These are phyloP conservation scores for Pardalotus punctatus DNA, from an alignment of 2,113 vertebrate genomes.

Conservation along the genomic window DNA sequence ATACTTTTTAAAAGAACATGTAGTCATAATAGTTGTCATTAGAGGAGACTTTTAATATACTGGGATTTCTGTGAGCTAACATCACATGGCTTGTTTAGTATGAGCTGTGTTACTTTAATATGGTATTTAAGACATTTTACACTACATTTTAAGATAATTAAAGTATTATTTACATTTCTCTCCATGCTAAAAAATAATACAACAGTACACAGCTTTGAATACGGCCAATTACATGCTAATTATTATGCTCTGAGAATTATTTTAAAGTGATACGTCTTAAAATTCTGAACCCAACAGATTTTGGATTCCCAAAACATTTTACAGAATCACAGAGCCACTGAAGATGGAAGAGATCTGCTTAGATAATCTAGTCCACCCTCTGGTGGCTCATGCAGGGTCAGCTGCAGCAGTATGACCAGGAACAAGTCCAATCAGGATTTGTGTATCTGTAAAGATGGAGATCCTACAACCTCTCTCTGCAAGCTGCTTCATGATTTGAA, in stretches of 20 bases:
- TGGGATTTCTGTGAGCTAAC: not conserved
- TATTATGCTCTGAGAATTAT: not conserved
- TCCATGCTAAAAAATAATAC: not conserved
- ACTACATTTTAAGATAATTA: not conserved
- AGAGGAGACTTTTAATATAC: not conserved
- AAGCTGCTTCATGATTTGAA: not conserved
- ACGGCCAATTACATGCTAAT: not conserved
- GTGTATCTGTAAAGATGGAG: not conserved
- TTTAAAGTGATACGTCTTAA: not conserved
- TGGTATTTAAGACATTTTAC: not conserved
- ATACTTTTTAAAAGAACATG: not conserved
- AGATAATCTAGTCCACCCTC: not conserved
- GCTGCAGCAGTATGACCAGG: not conserved
- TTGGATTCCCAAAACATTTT: not conserved
- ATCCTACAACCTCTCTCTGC: not conserved
- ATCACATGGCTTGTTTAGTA: not conserved
- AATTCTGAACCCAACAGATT: not conserved
- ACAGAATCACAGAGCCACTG: not conserved
- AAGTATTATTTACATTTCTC: not conserved
- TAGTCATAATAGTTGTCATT: not conserved
- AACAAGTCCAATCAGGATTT: not conserved
- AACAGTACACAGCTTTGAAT: not conserved
- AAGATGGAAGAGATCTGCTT: not conserved
- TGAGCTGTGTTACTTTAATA: not conserved
- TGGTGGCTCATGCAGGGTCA: not conserved